phyloP scores from a whole-genome alignment of 2,888 invertebrate genomes.

The Eilema caniola region DNA sequence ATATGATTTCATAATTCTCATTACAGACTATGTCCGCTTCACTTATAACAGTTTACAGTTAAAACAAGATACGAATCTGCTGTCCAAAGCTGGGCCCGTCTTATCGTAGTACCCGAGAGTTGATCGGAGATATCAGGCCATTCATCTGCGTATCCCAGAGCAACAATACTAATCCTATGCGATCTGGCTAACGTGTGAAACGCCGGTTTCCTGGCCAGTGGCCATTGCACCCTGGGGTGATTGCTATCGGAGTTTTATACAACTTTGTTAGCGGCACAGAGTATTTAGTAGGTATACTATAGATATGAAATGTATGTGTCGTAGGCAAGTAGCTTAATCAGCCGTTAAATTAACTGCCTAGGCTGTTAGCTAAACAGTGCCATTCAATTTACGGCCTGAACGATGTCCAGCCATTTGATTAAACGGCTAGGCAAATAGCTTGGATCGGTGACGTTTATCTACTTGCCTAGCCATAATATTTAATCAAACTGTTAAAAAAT shows the following conservation, averaged over 20 bases:
- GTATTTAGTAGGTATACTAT: background rate
- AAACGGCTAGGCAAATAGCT: too few species aligned
- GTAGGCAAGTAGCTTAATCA: too few species aligned
- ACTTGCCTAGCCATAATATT: too few species aligned
- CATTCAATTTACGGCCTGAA: too few species aligned
- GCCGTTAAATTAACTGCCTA: too few species aligned
- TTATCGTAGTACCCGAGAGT: background rate
- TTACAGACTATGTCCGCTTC: background rate
- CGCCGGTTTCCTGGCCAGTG: conserved; percentile 15
- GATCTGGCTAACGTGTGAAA: conserved; percentile 22
- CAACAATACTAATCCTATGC: conserved; percentile 21
- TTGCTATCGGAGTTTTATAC: conserved; percentile 8
- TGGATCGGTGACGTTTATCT: too few species aligned
- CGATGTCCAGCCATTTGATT: too few species aligned
- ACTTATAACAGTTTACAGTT: background rate
- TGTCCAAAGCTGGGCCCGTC: conserved; percentile 5
- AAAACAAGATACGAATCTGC: conserved; percentile 2
- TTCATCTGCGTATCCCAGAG: conserved; percentile 15
- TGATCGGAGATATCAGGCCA: conserved; percentile 13
- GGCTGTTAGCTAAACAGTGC: too few species aligned
- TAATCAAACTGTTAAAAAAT: too few species aligned
- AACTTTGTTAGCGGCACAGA: background rate
- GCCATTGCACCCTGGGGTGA: conserved; percentile 19
- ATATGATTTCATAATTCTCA: background rate
- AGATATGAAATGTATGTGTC: background rate